Base-by-base conservation (phyloP, 2,113 vertebrate species). In the Lepus americanus region DNA sequence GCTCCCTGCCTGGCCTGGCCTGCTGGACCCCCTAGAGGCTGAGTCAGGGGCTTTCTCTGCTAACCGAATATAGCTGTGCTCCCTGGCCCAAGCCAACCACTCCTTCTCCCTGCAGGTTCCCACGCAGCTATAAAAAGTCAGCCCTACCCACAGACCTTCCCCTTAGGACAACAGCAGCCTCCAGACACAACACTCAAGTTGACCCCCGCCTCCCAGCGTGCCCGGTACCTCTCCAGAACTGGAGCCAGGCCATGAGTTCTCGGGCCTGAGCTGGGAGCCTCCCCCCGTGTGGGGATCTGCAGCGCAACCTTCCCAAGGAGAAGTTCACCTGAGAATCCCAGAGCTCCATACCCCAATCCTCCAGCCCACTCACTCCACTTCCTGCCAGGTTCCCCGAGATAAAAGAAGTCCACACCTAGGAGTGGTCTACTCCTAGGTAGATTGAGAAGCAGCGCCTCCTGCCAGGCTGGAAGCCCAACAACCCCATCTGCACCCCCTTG, bases 121-220 rank as follows among this genome's bases (percentile, higher is more conserved):
- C 98, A 98, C 94, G 98, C 95, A 97, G 98, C 98, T 98, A 98
- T 98, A 98, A 98, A 98, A 98, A 98, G 97, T 96, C 96, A 97
- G 91, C 95, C 74, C 94, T 97, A 97, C 97, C 97, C 97, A 96
- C 89, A 97, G 97, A 97, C 95, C 91, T 89, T 96, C 97, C 97
- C 95, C 95, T 92, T 95, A 96, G 94, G 91, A 97, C 94, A 64
- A 14, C 10, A 96, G 96, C 97, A 98, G 97, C 94, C 89, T 96
- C 97, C 89, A 98, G 96, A 96, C 94, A 96, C 82, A 97, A 97
- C 94, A 98, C 95, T 95, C 78, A 84, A 90, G 73, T 89, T 84
- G 70, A 59, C 93, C 93, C 95, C 83, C 7, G 95, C 72, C 93
- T 78, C 96, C 87, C 97, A 95, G 92, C 96, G 90, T 89, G 95